phyloP scores from a whole-genome alignment of 2,797 vertebrate genomes.

The Linurgus olivaceus region DNA sequence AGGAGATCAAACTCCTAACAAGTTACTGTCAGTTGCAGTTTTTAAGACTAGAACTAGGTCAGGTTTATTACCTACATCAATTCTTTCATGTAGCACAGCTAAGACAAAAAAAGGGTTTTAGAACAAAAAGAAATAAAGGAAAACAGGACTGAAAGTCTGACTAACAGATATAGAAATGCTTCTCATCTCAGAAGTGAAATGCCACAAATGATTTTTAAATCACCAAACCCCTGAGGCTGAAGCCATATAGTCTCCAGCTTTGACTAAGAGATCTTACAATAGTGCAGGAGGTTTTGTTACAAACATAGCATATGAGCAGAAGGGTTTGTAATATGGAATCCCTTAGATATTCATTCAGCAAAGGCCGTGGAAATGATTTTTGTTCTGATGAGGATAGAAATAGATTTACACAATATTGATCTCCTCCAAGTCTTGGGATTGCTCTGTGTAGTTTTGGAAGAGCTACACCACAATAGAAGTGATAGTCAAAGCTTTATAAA shows the following conservation, averaged over 20 bases:
- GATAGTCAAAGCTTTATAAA: background rate
- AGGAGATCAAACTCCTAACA: constrained; percentile 72
- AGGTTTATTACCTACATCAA: constrained; percentile 63
- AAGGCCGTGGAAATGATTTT: background rate
- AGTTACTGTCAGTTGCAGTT: constrained; percentile 57
- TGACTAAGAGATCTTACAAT: background rate
- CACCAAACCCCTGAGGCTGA: background rate
- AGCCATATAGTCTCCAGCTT: background rate
- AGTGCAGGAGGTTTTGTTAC: background rate
- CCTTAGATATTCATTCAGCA: background rate
- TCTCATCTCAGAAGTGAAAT: constrained; percentile 22
- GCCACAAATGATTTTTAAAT: constrained; percentile 4
- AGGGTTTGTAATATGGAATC: background rate
- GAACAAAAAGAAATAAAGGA: background rate
- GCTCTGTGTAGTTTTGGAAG: background rate
- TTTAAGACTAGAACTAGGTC: constrained; percentile 67
- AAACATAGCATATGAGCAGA: background rate
- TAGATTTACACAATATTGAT: background rate
- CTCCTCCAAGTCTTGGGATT: background rate
- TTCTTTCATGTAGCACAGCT: constrained; percentile 47
- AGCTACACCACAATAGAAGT: background rate
- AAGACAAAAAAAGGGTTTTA: constrained; percentile 18
- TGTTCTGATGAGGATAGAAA: background rate
- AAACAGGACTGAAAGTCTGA: constrained; percentile 15
- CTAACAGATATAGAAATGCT: constrained; percentile 21